Base-by-base conservation (phyloP, 2,797 vertebrate genomes). In the Spatula clypeata region DNA sequence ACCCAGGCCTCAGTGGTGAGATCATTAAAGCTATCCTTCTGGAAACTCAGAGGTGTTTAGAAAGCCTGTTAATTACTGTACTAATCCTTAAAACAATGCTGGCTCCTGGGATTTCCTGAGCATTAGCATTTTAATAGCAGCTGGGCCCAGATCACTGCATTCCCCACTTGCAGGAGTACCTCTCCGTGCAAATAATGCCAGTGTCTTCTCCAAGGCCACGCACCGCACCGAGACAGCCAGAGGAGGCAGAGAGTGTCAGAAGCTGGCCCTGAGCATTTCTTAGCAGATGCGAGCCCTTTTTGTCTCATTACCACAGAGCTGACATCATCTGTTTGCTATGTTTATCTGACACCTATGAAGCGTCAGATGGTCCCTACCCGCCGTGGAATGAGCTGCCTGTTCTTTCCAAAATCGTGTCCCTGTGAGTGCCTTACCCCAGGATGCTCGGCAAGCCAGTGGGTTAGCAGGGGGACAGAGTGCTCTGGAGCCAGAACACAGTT, bases 41-140 rank as follows among this genome's bases (percentile, higher is more conserved):
- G 79, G 61, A 83, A 86, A 53, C 19, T 77, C 49, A 27, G 76
- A 81, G 67, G 44, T 91, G 65, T 89, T 96, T 92, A 74, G 64
- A 86, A 62, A 93, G 24, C 40, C 49, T 74, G 31, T 77, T 92
- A 87, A 79, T 92, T 82, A 84, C 65, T 79, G 54, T 14, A 69
- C 32, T 77, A 95, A 90, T 79, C 57, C 74, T 93, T 87, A 17
- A 91, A 53, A 92, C 54, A 93, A 69, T 86, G 86, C 61, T 93
- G 64, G 29, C 69, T 89, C 29, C 57, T 4, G 5, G 40, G 18
- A 6, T 74, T 93, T 83, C 69, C 1, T 0, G 11, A 90, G 42
- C 29, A 47, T 71, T 83, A 69, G 58, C 49, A 17, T 53, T 91
- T 67, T 2, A 77, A 57, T 11, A 86, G 73, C 11, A 38, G 4